These are phyloP conservation scores for Enteromius unitaeniatus DNA, from an alignment of 2,797 vertebrate species.

Conservation along the genomic window DNA sequence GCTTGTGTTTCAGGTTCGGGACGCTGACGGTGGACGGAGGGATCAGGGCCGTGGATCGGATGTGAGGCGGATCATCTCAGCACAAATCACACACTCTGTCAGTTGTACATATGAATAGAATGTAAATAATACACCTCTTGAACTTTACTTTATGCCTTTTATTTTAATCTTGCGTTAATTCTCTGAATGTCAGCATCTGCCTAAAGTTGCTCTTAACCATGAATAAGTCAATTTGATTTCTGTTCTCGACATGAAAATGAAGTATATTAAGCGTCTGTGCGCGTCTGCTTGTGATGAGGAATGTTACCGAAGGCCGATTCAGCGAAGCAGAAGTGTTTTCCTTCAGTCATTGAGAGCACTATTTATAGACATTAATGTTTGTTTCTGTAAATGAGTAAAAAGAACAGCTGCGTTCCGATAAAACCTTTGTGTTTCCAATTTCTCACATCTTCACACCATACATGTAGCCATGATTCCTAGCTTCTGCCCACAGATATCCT, in stretches of 20 bases:
- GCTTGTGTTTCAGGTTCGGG: slow-evolving; percentile 73
- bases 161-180: neutral
- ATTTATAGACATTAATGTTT: slow-evolving; percentile 16
- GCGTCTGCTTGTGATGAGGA: neutral
- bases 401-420: neutral
- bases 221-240: neutral
- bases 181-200: slow-evolving; percentile 11
- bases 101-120: slow-evolving; percentile 48
- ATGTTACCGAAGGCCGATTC: neutral
- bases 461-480: neutral
- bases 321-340: neutral
- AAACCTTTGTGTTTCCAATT: neutral
- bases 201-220: slow-evolving; percentile 4
- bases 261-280: neutral
- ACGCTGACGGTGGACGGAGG: slow-evolving; percentile 79
- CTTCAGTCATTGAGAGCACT: neutral
- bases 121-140: slow-evolving; percentile 49
- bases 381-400: neutral
- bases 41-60: slow-evolving; percentile 66
- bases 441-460: neutral
- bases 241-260: neutral
- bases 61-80: slow-evolving; percentile 39
- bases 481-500: neutral
- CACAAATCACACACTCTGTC: neutral
- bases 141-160: neutral